Evolutionary conservation across 1,140 invertebrate genomes (phyloP), one percentile per base, ranked within the genome.

Genomic region (Gyrodactylus salaris): DNA sequence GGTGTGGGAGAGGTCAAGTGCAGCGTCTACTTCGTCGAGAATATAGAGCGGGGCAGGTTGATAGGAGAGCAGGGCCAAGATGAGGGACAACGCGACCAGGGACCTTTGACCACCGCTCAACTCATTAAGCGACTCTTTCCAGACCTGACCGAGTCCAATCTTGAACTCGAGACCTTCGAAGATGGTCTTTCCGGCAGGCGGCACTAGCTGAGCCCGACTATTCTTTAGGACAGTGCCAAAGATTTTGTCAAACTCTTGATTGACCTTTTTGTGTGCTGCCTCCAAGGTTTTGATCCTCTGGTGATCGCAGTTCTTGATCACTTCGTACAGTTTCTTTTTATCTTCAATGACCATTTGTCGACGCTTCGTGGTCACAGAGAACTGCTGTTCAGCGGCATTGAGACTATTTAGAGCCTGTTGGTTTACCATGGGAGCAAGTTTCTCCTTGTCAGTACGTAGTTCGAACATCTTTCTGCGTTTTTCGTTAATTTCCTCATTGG

Each of bases 41-140:
- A 99, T 97, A 78, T 99, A 99, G 19, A 99, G 83, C 0, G 94
- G 95, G 20, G 95, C 95, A 1, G 95, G 94, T 78, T 94, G 94
- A 81, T 94, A 99, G 74, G 91, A 84, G 75, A 98, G 81, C 87
- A 99, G 89, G 25, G 94, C 88, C 75, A 99, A 84, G 76, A 98
- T 92, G 2, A 99, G 84, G 0, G 94, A 96, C 24, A 99, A 82
- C 0, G 94, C 94, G 25, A 97, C 91, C 22, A 99, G 83, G 1
- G 93, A 98, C 70, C 89, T 85, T 82, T 97, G 91, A 0, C 93
- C 94, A 74, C 94, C 94, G 74, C 90, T 95, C 70, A 99, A 83
- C 83, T 99, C 94, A 74, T 86, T 86, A 25, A 99, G 83, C 19
- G 88, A 91, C 76, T 98, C 92, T 81, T 98, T 99, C 89, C 91